Evolutionary conservation across 2,888 invertebrate genomes (phyloP).

Genomic region (Cepaea hortensis): DNA sequence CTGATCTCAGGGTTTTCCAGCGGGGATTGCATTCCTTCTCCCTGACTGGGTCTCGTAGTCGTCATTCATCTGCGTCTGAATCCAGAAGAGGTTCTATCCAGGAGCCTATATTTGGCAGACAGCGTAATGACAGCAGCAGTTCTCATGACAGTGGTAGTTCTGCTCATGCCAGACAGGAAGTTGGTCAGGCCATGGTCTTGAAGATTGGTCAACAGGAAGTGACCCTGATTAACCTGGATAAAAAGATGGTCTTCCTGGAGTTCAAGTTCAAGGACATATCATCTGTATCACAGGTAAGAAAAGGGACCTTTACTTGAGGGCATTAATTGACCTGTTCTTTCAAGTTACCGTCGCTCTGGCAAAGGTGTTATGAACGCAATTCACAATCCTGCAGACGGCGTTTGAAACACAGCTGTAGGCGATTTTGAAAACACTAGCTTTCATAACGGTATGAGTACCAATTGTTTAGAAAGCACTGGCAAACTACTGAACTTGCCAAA

Average conservation of each 20-base stretch:
- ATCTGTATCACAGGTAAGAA: constrained; percentile 85
- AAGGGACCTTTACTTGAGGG: background rate
- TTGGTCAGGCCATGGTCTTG: constrained; percentile 91
- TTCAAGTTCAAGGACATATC: constrained; percentile 92
- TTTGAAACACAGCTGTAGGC: no score
- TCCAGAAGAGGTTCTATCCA: background rate
- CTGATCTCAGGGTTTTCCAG: background rate
- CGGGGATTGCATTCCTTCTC: background rate
- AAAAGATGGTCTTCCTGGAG: constrained; percentile 91
- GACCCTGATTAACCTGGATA: constrained; percentile 92
- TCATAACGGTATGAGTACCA: background rate
- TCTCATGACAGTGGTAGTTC: constrained; percentile 25
- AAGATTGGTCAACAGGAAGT: constrained; percentile 91
- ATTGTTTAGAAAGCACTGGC: background rate
- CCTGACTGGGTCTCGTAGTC: background rate
- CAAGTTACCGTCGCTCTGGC: no score
- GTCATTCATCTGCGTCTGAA: constrained; percentile 32
- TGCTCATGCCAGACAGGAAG: background rate
- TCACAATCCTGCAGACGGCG: no score
- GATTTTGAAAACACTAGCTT: no score
- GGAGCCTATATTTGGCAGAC: background rate
- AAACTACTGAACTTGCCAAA: no score
- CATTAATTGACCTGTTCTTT: no score
- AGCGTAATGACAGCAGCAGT: constrained; percentile 19
- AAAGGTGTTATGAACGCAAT: no score